Percentiles rank a stretch among this genome's conserved stretches.
Evolutionary conservation across 2,888 invertebrate genomes (phyloP).

Genomic region (Tenthredo scrophulariae): DNA sequence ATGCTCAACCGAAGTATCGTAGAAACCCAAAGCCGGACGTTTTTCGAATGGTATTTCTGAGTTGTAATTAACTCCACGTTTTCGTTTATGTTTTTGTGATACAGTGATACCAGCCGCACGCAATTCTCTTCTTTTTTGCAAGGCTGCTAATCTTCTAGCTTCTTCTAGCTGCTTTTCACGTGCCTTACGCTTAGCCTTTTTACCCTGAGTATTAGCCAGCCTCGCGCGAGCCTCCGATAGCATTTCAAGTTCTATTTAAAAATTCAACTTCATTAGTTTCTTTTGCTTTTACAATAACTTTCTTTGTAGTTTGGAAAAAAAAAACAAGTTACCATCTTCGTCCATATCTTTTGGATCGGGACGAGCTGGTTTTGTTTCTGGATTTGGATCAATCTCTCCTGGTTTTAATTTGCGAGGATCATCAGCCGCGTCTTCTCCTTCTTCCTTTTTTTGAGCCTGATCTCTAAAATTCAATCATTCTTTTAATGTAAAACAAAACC

Average conservation of each 20-base stretch:
- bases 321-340: slow-evolving; percentile 90
- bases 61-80: slow-evolving; percentile 98
- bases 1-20: slow-evolving; percentile 94
- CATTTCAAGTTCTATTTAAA: slow-evolving; percentile 95
- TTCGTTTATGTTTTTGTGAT: slow-evolving; percentile 87
- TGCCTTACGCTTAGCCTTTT: slow-evolving; percentile 95
- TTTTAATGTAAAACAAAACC: slow-evolving; percentile 34
- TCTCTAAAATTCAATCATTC: slow-evolving; percentile 83
- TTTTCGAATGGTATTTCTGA: slow-evolving; percentile 99
- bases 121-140: slow-evolving; percentile 98
- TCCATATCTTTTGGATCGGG: slow-evolving; percentile 99
- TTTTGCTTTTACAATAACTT: background rate
- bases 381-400: slow-evolving; percentile 99
- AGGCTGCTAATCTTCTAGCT: slow-evolving; percentile 95
- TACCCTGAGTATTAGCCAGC: slow-evolving; percentile 98
- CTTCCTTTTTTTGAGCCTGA: slow-evolving; percentile 97
- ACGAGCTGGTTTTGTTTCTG: slow-evolving; percentile 99
- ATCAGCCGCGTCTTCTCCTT: slow-evolving; percentile 94
- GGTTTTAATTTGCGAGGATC: slow-evolving; percentile 98
- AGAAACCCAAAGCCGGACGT: slow-evolving; percentile 94
- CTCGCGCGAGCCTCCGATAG: slow-evolving; percentile 98
- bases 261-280: slow-evolving; percentile 51
- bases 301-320: background rate
- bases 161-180: slow-evolving; percentile 99
- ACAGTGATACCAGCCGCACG: slow-evolving; percentile 96